Evolutionary conservation across 2,113 vertebrate species (phyloP).

Genomic region (human): GRCh38 chr7:151594501-151595000

Average conservation of each 20-base stretch:
- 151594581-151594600: neutral
- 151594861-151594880: too few relatives aligned
- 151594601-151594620: neutral
- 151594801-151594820: too few relatives aligned
- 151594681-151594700: fast-evolving
- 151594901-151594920: too few relatives aligned
- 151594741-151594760: neutral
- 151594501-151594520: neutral
- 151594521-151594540: neutral
- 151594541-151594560: neutral
- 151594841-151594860: too few relatives aligned
- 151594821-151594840: too few relatives aligned
- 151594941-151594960: too few relatives aligned
- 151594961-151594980: too few relatives aligned
- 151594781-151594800: too few relatives aligned
- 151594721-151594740: neutral
- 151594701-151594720: neutral
- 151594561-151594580: neutral
- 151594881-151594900: too few relatives aligned
- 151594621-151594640: neutral
- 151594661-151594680: fast-evolving
- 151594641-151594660: neutral
- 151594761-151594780: neutral
- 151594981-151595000: too few relatives aligned
- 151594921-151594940: too few relatives aligned